phyloP scores from a whole-genome alignment of 2,888 invertebrate genomes.

The Cinara cedri region DNA sequence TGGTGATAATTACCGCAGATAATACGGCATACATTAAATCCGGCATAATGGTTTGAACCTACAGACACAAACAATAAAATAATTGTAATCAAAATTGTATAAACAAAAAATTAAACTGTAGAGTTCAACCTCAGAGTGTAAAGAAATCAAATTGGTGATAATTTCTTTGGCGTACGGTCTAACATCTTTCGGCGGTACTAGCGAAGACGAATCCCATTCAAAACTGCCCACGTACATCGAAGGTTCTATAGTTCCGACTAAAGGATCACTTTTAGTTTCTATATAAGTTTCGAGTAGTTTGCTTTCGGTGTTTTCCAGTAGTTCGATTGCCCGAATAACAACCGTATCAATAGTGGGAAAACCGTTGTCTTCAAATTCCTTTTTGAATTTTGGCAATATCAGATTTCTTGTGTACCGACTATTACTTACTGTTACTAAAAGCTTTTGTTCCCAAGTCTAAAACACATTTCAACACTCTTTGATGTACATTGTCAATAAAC shows the following conservation, averaged over 20 bases:
- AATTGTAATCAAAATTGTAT: too few species aligned
- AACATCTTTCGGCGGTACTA: slow-evolving; percentile 77
- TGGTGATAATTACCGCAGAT: slow-evolving; percentile 84
- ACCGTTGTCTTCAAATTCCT: slow-evolving; percentile 71
- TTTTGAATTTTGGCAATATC: slow-evolving; percentile 75
- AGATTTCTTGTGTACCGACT: slow-evolving; percentile 81
- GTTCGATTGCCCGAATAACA: slow-evolving; percentile 62
- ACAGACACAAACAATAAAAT: not conserved
- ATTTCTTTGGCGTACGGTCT: slow-evolving; percentile 89
- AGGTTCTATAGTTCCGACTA: slow-evolving; percentile 94
- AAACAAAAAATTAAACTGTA: not conserved
- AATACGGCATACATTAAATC: slow-evolving; percentile 76
- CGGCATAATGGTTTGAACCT: slow-evolving; percentile 81
- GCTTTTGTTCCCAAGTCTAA: slow-evolving; percentile 77
- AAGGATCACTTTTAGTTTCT: slow-evolving; percentile 90
- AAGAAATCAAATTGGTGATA: slow-evolving; percentile 78
- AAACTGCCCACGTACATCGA: slow-evolving; percentile 93
- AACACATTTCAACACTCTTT: slow-evolving; percentile 59
- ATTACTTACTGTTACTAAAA: slow-evolving; percentile 86
- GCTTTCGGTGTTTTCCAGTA: slow-evolving; percentile 61
- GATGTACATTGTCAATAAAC: too few species aligned
- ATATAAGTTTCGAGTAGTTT: slow-evolving; percentile 78
- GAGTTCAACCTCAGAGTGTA: slow-evolving; percentile 74
- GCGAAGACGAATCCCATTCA: slow-evolving; percentile 81
- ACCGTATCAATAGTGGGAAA: slow-evolving; percentile 78